A percentile compares a stretch with the other conserved stretches of the same genome.
These are phyloP conservation scores for Rhinopithecus roxellana DNA, from an alignment of 2,113 vertebrate species.

Conservation along the genomic window DNA sequence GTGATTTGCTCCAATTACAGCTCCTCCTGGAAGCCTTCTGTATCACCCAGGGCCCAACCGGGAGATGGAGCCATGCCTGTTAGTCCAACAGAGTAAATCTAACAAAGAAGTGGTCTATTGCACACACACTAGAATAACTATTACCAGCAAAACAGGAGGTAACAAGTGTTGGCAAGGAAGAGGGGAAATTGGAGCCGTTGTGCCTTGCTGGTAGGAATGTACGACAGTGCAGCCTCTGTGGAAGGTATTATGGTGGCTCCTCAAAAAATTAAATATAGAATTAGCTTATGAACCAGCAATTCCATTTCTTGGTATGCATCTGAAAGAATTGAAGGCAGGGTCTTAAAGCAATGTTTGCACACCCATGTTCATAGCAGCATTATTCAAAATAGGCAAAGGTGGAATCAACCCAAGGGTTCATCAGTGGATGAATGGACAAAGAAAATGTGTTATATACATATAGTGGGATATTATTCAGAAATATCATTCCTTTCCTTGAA, in stretches of 20 bases:
- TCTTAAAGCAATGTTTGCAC: fast-evolving
- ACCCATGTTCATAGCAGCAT: fast-evolving
- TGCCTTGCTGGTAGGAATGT: no score
- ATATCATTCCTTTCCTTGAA: not conserved
- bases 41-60: not conserved
- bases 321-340: not conserved
- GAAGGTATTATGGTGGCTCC: fast-evolving
- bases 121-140: no score
- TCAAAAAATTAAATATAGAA: not conserved
- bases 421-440: fast-evolving
- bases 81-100: no score
- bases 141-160: not conserved
- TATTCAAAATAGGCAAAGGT: fast-evolving
- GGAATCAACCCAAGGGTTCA: not conserved
- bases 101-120: fast-evolving
- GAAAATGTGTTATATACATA: fast-evolving
- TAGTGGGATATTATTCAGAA: not conserved
- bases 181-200: fast-evolving
- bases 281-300: fast-evolving
- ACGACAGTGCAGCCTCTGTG: not conserved
- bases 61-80: fast-evolving
- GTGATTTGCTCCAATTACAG: fast-evolving
- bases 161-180: fast-evolving
- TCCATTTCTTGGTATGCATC: no score
- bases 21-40: not conserved